These are phyloP conservation scores for Chirona hameri DNA, from an alignment of 2,888 invertebrate genomes.

Conservation along the genomic window DNA sequence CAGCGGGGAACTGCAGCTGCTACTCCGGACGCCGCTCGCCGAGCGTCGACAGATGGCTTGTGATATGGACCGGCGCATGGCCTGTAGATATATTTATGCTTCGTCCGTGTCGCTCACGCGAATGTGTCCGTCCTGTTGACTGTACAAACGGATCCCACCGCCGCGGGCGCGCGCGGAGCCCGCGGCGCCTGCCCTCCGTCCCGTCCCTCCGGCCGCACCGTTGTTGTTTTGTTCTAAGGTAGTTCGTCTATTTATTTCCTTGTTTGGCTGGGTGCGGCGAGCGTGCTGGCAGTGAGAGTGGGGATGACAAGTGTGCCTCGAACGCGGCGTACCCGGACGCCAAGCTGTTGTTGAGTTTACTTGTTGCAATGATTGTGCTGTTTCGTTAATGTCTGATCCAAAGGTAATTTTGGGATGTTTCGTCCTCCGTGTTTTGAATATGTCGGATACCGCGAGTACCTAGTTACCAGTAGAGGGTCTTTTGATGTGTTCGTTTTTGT, in stretches of 20 bases:
- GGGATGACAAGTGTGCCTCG: background rate
- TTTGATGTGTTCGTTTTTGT: background rate
- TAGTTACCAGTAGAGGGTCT: background rate
- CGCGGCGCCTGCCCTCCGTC: background rate
- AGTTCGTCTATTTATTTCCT: slow-evolving; percentile 8
- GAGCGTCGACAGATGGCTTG: background rate
- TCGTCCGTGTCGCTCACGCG: background rate
- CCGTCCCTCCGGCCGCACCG: background rate
- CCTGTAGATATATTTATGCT: background rate
- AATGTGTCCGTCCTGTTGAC: background rate
- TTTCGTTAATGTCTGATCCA: background rate
- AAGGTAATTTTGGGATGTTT: slow-evolving; percentile 7
- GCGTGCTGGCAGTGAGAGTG: background rate
- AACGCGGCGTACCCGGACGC: background rate
- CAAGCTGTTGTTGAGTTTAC: slow-evolving; percentile 3
- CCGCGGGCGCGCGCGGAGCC: background rate
- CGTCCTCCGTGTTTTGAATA: background rate
- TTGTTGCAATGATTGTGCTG: slow-evolving; percentile 11
- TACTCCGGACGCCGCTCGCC: background rate
- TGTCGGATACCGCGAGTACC: background rate
- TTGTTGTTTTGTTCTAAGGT: background rate
- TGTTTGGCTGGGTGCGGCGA: background rate
- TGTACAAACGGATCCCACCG: slow-evolving; percentile 2
- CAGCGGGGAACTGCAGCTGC: background rate
- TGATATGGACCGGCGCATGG: background rate